These are phyloP conservation scores for Drosophila mimica DNA, from an alignment of 2,888 invertebrate species.

Conservation along the genomic window DNA sequence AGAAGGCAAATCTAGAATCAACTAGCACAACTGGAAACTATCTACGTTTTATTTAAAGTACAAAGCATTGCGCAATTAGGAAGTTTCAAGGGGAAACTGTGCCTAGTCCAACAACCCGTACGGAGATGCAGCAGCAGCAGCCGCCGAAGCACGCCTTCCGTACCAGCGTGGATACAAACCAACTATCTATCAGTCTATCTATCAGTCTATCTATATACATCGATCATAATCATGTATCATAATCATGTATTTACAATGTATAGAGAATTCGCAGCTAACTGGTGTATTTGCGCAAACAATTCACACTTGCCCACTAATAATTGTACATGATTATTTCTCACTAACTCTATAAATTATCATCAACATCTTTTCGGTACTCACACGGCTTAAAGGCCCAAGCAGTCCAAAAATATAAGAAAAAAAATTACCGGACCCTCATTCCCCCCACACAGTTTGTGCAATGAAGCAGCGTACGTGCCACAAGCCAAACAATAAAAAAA, in stretches of 20 bases:
- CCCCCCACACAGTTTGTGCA: conserved; percentile 23
- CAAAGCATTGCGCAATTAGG: conserved; percentile 57
- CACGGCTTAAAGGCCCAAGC: conserved; percentile 9
- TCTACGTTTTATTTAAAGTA: background rate
- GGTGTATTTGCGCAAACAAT: conserved; percentile 61
- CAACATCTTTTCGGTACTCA: conserved; percentile 38
- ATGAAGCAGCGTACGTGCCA: conserved; percentile 34
- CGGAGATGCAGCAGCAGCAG: conserved; percentile 1
- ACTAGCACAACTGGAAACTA: conserved; percentile 1
- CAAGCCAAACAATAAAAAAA: conserved; percentile 1
- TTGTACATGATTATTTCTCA: conserved; percentile 79
- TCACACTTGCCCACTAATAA: conserved; percentile 74
- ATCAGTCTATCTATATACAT: background rate
- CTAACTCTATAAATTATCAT: conserved; percentile 77
- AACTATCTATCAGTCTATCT: conserved; percentile 11
- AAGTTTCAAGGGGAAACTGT: conserved; percentile 66
- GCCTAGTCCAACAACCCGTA: conserved; percentile 45
- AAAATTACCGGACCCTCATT: background rate
- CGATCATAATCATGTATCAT: conserved; percentile 29
- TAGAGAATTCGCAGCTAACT: conserved; percentile 62
- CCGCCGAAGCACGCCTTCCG: conserved; percentile 40
- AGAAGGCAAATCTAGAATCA: conserved; percentile 35
- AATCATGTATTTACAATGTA: conserved; percentile 23
- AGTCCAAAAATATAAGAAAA: conserved; percentile 10
- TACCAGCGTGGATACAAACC: conserved; percentile 4